phyloP scores from a whole-genome alignment of 35 echinoderm and acorn worm species.

The Apostichopus californicus region DNA sequence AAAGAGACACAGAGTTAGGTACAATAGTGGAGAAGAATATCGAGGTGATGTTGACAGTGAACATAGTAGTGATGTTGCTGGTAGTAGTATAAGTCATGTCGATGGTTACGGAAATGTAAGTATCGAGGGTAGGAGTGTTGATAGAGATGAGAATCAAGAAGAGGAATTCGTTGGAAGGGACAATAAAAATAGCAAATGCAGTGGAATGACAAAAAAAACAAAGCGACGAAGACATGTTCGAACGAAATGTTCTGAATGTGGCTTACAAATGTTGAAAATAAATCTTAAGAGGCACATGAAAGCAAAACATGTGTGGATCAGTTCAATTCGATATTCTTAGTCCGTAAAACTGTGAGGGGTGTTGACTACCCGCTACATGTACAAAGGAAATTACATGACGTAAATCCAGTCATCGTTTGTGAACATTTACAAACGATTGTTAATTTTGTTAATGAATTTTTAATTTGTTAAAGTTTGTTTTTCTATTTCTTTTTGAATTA shows the following conservation, averaged over 20 bases:
- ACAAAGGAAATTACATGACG: constrained; percentile 44
- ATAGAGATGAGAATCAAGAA: not conserved
- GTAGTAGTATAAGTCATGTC: not conserved
- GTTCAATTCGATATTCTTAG: constrained; percentile 31
- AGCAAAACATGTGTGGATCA: constrained; percentile 37
- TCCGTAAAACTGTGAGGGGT: constrained; percentile 39
- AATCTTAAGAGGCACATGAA: constrained; percentile 37
- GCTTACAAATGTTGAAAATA: not conserved
- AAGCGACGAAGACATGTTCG: not conserved
- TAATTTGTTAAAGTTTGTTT: too few species aligned
- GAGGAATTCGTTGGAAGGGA: not conserved
- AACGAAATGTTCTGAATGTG: constrained; percentile 32
- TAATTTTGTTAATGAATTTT: too few species aligned
- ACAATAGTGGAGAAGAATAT: not conserved
- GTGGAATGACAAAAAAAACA: constrained; percentile 2
- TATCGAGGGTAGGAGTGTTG: not conserved
- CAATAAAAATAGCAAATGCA: too few species aligned
- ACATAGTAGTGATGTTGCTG: not conserved
- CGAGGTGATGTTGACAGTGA: not conserved
- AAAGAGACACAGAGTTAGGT: not conserved
- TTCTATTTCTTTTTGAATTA: too few species aligned
- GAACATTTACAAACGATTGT: not conserved
- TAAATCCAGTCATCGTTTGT: not conserved
- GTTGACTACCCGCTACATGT: constrained; percentile 48
- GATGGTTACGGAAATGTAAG: not conserved